Percentiles rank a stretch among this genome's conserved stretches.
Conservation (phyloP, 1,140 invertebrate species). For the Semibalanus balanoides region DNA sequence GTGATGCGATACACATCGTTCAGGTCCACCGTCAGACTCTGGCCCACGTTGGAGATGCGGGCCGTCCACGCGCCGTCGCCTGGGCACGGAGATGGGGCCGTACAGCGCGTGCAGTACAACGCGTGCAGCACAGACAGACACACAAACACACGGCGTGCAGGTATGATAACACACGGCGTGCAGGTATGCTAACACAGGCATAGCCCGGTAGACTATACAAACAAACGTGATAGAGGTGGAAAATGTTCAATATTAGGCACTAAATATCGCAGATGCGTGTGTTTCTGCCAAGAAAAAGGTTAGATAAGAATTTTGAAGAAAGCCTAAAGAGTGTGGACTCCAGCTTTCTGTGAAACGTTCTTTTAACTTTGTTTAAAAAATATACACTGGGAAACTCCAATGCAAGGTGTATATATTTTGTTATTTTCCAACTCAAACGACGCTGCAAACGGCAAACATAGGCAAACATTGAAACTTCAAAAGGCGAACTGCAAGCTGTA, state of each 20-base stretch:
- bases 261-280: too few relatives aligned
- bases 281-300: too few relatives aligned
- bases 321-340: too few relatives aligned
- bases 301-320: too few relatives aligned
- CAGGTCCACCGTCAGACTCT: slow-evolving; percentile 80
- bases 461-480: background rate
- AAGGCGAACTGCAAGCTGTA: background rate
- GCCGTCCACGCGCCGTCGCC: slow-evolving; percentile 88
- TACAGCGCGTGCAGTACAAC: background rate
- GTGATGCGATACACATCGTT: slow-evolving; percentile 74
- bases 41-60: slow-evolving; percentile 72
- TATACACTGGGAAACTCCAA: too few relatives aligned
- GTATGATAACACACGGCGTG: slow-evolving; percentile 8
- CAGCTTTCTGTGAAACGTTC: too few relatives aligned
- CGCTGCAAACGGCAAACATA: slow-evolving; percentile 11
- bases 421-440: too few relatives aligned
- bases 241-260: too few relatives aligned
- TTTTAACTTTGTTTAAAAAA: too few relatives aligned
- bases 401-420: too few relatives aligned
- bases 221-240: too few relatives aligned
- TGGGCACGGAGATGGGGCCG: slow-evolving; percentile 28
- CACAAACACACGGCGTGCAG: slow-evolving; percentile 7
- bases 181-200: slow-evolving; percentile 1
- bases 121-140: slow-evolving; percentile 1
- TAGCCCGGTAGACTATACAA: too few relatives aligned